phyloP scores from a whole-genome alignment of 2,113 vertebrate genomes.

The Hiodon tergisus region DNA sequence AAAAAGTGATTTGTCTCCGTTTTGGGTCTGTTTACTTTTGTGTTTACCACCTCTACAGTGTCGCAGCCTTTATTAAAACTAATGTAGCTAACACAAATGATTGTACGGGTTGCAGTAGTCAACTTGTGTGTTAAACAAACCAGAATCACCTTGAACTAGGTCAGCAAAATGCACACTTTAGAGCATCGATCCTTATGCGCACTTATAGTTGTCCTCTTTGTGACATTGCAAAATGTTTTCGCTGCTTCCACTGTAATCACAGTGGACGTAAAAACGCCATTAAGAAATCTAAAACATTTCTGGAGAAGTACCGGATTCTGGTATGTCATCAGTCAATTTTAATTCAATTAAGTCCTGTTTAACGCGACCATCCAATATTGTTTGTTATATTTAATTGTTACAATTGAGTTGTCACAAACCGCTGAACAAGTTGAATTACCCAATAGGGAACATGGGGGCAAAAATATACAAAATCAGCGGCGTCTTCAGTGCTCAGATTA shows the following conservation, averaged over 20 bases:
- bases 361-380: background rate
- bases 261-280: slow-evolving; percentile 40
- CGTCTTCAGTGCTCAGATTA: too few species aligned
- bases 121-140: too few species aligned
- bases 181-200: background rate
- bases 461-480: too few species aligned
- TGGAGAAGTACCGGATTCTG: slow-evolving; percentile 73
- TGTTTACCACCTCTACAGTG: too few species aligned
- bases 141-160: background rate
- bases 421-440: too few species aligned
- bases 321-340: slow-evolving; percentile 37
- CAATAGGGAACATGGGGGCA: too few species aligned
- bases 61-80: too few species aligned
- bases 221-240: background rate
- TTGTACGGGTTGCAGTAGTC: too few species aligned
- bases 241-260: slow-evolving; percentile 31
- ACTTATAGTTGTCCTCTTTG: slow-evolving; percentile 24
- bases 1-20: too few species aligned
- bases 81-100: too few species aligned
- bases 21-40: too few species aligned
- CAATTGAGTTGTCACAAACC: background rate
- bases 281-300: slow-evolving; percentile 52
- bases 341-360: background rate
- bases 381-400: background rate
- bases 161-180: slow-evolving; percentile 9